Conservation (phyloP, 2,797 vertebrate species). For the Notolepis coatsorum region DNA sequence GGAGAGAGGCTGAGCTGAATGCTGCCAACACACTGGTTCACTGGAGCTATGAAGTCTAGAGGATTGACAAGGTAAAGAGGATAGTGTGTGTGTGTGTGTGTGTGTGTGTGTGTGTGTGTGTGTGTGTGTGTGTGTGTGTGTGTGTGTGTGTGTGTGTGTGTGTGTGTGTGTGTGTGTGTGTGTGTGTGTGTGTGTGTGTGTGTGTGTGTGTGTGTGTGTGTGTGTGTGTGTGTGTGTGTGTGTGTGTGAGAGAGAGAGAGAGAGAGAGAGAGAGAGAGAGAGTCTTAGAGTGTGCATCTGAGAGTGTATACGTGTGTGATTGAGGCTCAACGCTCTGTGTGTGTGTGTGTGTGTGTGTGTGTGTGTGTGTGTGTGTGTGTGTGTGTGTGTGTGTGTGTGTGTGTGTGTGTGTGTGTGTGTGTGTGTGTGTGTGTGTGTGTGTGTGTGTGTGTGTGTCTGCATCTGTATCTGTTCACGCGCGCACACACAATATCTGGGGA, state of each 20-base stretch:
- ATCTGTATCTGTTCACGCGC: constrained; percentile 14
- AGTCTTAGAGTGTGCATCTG: constrained; percentile 38
- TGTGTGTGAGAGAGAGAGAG: too few relatives aligned
- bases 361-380: constrained; percentile 1
- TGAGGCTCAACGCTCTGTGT: constrained; percentile 31
- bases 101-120: constrained; percentile 3
- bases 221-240: constrained; percentile 22
- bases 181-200: neutral
- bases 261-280: too few relatives aligned
- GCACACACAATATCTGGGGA: constrained; percentile 41
- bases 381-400: neutral
- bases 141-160: neutral
- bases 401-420: neutral
- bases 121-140: neutral
- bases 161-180: neutral
- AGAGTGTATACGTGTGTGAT: constrained; percentile 42
- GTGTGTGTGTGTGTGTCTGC: too few relatives aligned
- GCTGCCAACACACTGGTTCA: constrained; percentile 19
- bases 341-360: neutral
- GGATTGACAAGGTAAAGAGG: constrained; percentile 45
- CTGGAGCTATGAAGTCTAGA: constrained; percentile 40
- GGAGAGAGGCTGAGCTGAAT: constrained; percentile 19
- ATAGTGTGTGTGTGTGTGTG: constrained; percentile 1
- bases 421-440: neutral
- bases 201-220: neutral